Conservation (phyloP, 2,888 invertebrate genomes). For the Callinectes sapidus region DNA sequence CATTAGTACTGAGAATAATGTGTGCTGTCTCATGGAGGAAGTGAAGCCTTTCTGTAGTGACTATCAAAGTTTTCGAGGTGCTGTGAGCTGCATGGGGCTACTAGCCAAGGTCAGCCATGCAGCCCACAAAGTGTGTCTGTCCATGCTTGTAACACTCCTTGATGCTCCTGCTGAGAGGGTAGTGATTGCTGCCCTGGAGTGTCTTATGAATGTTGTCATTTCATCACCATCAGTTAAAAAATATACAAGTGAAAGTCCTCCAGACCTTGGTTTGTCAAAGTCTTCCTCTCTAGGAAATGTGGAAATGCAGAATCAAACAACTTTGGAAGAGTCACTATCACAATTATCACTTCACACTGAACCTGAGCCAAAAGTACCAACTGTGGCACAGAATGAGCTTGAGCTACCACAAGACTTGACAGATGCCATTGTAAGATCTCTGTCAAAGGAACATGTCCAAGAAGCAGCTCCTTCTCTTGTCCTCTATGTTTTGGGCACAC, state of each 20-base stretch:
- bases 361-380: background rate
- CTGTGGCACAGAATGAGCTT: background rate
- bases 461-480: slow-evolving; percentile 65
- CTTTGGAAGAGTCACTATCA: background rate
- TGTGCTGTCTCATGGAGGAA: slow-evolving; percentile 61
- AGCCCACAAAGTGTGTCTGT: slow-evolving; percentile 49
- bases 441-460: slow-evolving; percentile 56
- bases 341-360: background rate
- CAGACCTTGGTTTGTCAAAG: background rate
- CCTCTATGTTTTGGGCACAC: slow-evolving; percentile 54
- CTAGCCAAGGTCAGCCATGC: slow-evolving; percentile 39
- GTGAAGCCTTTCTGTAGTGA: slow-evolving; percentile 69
- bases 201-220: slow-evolving; percentile 58
- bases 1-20: slow-evolving; percentile 61
- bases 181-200: slow-evolving; percentile 66
- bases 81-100: slow-evolving; percentile 58
- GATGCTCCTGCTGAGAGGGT: slow-evolving; percentile 62
- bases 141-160: slow-evolving; percentile 46
- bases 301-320: background rate
- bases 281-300: background rate
- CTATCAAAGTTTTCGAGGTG: slow-evolving; percentile 65
- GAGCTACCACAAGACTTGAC: slow-evolving; percentile 51
- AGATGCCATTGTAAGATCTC: slow-evolving; percentile 51
- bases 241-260: background rate
- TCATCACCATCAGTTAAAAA: background rate